Evolutionary conservation across 2,888 invertebrate species (phyloP), one percentile per base, ranked within the genome.

Genomic region (Cistogaster globosa): DNA sequence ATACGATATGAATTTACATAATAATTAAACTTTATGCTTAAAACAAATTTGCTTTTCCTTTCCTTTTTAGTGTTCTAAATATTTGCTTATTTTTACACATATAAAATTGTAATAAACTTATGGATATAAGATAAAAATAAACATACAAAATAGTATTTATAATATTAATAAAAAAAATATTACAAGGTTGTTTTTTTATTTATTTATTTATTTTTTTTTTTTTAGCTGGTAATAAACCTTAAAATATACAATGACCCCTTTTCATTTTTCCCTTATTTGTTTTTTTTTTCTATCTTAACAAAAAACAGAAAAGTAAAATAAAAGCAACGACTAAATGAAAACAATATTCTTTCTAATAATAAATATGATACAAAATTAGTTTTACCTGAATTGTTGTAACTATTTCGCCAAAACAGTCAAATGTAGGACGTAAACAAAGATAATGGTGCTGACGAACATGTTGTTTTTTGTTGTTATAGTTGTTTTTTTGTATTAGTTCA

Each of bases 311-410:
- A 26, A 26, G 1, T 18, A 38, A 68, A 32, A 16, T 11, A 75
- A 45, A 20, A 55, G 3, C 36, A 67, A 58, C 12, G 22, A 53
- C 16, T 8, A 77, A 60, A 48, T 51, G 22, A 22, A 63, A 26
- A 22, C n/a, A 26, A 26, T 4, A 12, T n/a, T 53, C n/a, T 7
- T 7, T 53, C 18, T 18, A 18, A 14, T 18, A 45, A 45, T 48
- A 63, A 26, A 63, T 48, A 26, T 32, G 6, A 32, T 8, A 32
- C 7, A 11, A 45, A 18, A 53, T 18, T 36, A 58, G 12, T 14
- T 77, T 81, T 81, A 80, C 84, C 81, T 80, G 80, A 77, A 81
- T 84, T 63, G 26, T 84, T 63, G 26, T 55, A 45, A 36, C 22
- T 71, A 7, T 71, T 53, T 58, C 32, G 58, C 12, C 48, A 58